Percentiles rank a stretch among this genome's conserved stretches.
Conservation (phyloP, 2,113 vertebrate genomes). For the Xenopus borealis region DNA sequence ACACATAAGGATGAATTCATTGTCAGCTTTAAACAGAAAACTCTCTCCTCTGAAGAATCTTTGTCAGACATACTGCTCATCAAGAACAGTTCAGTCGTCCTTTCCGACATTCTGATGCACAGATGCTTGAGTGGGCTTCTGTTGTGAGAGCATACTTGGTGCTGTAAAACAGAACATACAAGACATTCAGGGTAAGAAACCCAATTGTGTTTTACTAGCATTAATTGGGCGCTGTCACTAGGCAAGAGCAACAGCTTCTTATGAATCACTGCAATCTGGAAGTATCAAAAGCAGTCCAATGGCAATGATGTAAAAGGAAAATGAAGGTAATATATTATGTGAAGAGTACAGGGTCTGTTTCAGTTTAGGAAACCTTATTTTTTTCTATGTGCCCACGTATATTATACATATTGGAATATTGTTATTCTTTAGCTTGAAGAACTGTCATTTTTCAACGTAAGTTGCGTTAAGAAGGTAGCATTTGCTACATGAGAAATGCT, state of each 20-base stretch:
- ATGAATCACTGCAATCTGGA: slow-evolving; percentile 37
- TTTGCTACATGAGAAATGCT: too few species aligned
- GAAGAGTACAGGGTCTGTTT: neutral
- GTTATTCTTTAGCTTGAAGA: too few species aligned
- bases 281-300: slow-evolving; percentile 20
- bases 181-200: slow-evolving; percentile 38
- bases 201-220: slow-evolving; percentile 43
- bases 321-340: slow-evolving; percentile 1
- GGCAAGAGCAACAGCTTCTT: slow-evolving; percentile 38
- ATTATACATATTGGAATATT: too few species aligned
- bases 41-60: slow-evolving; percentile 33
- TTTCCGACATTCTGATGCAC: slow-evolving; percentile 40
- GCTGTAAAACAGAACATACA: slow-evolving; percentile 40
- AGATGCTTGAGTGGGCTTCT: slow-evolving; percentile 44
- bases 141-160: slow-evolving; percentile 43
- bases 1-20: slow-evolving; percentile 18
- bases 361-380: neutral
- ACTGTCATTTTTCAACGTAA: too few species aligned
- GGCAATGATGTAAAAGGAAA: slow-evolving; percentile 4
- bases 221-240: slow-evolving; percentile 38
- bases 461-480: too few species aligned
- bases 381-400: too few species aligned
- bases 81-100: slow-evolving; percentile 34
- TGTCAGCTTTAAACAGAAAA: slow-evolving; percentile 24
- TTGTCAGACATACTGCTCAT: slow-evolving; percentile 42